These are phyloP conservation scores for Numenius arquata DNA, from an alignment of 2,113 vertebrate genomes.

Conservation along the genomic window DNA sequence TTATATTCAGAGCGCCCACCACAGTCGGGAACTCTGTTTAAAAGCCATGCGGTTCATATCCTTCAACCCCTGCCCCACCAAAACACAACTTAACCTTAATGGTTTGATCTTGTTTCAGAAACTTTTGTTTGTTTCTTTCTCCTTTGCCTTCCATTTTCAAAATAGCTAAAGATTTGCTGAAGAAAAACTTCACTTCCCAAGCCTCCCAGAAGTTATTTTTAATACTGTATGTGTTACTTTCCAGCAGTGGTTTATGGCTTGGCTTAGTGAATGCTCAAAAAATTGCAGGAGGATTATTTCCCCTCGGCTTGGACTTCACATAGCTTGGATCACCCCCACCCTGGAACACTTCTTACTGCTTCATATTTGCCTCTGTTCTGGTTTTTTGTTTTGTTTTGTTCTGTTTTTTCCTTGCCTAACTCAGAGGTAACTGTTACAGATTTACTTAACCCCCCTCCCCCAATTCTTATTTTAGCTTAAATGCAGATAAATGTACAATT, in stretches of 20 bases:
- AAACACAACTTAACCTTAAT: neutral
- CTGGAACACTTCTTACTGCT: neutral
- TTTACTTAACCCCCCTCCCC: neutral
- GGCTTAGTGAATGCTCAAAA: neutral
- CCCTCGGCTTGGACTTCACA: neutral
- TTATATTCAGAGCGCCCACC: conserved; percentile 3
- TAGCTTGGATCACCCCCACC: neutral
- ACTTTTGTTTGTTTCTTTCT: neutral
- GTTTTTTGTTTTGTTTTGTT: neutral
- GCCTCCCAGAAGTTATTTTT: conserved; percentile 22
- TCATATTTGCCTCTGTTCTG: neutral
- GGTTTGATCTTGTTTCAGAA: neutral
- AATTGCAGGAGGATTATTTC: neutral
- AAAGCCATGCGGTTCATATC: neutral
- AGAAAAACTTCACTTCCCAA: neutral
- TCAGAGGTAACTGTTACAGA: neutral
- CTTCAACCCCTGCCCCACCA: conserved; percentile 6
- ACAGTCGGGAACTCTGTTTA: neutral
- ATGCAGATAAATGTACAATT: neutral
- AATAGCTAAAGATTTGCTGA: neutral
- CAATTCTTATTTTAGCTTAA: neutral
- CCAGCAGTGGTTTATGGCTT: conserved; percentile 28
- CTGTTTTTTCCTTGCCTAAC: neutral
- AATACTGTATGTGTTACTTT: neutral
- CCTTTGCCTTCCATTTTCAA: neutral